phyloP scores from a whole-genome alignment of 2,113 vertebrate genomes.

The Sciurus niger region DNA sequence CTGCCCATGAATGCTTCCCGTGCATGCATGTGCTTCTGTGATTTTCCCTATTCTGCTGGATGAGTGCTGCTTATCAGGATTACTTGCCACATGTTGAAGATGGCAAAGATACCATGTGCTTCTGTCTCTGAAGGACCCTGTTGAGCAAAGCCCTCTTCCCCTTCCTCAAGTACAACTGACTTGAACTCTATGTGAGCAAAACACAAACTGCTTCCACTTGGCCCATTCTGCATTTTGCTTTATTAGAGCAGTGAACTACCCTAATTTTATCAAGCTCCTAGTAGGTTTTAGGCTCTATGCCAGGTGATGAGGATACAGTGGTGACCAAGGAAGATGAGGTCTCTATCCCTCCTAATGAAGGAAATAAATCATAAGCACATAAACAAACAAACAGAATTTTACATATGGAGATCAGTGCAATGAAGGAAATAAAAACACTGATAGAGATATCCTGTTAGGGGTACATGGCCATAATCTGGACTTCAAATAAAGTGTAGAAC shows the following conservation, averaged over 20 bases:
- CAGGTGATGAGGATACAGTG: neutral
- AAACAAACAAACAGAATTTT: neutral
- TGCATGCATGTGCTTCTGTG: fast-evolving
- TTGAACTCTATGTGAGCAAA: neutral
- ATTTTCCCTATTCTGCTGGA: neutral
- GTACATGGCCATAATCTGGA: neutral
- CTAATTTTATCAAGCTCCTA: neutral
- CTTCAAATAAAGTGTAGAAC: neutral
- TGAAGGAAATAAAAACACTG: neutral
- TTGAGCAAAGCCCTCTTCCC: neutral
- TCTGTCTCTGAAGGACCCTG: neutral
- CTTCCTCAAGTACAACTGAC: neutral
- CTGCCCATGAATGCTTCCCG: neutral
- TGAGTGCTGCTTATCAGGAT: neutral
- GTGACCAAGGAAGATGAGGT: neutral
- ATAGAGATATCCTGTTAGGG: neutral
- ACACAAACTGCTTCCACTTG: neutral
- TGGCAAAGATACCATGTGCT: neutral
- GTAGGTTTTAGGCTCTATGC: neutral
- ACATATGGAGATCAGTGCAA: neutral
- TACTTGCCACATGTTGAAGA: neutral
- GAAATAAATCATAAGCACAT: neutral
- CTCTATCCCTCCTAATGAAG: neutral
- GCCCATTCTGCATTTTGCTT: neutral
- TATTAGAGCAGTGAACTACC: neutral